Base-by-base conservation (phyloP, 2,113 vertebrate genomes). In the Jaculus jaculus region DNA sequence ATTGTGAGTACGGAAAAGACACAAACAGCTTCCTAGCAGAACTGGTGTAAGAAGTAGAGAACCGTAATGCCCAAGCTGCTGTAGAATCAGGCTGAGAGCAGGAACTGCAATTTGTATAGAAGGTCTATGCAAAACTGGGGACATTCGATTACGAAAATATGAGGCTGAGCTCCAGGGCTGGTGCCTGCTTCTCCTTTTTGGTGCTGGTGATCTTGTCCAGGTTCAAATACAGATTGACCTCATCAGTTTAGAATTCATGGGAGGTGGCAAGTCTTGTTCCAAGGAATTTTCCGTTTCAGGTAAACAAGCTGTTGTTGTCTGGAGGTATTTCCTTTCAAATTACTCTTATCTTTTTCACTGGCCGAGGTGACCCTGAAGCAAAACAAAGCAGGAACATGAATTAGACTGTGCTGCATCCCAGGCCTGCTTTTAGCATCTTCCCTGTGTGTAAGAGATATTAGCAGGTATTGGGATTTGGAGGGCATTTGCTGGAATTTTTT, bases 271-370 rank as follows among this genome's bases (percentile, higher is more conserved):
- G 73, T 54, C 83, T 66, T 12, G 24, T 80, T 77, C 78, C 72
- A 58, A 87, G 85, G 63, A 84, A 95, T 89, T 95, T 94, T 95
- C 92, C 95, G 77, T 66, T 94, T 77, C 77, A 93, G 78, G 82
- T 94, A 94, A 95, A 95, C 77, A 95, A 91, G 66, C 63, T 72
- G 28, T 66, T 84, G 66, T 80, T 89, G 37, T 72, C 66, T 63
- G 3, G 32, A 21, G 23, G 26, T 51, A 51, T 78, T 95, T 91
- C 90, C 90, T 96, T 91, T 93, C 73, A 89, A 94, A 87, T 84
- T 21, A 80, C 73, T 93, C 87, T 95, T 84, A 73, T 73, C 75
- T 95, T 87, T 91, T 71, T 80, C 60, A 9, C 16, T 37, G 61
- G 66, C 90, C 84, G 34, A 26, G 72, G 89, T 83, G 72, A 89